Base-by-base conservation (phyloP, 1,140 invertebrate species). In the Drosophila malerkotliana region DNA sequence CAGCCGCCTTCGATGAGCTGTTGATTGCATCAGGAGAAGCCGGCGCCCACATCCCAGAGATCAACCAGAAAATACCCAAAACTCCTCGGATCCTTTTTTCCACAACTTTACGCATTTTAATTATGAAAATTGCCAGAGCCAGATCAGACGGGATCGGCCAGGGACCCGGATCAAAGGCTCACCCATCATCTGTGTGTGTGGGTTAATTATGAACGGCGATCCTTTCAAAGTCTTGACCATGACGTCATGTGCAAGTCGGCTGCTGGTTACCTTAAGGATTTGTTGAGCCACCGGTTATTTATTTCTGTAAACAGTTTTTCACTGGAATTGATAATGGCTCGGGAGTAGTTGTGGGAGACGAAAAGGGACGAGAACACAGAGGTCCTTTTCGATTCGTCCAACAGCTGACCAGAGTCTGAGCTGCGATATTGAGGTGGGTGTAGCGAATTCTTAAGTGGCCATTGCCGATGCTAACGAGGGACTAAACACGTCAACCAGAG, bases 271-370 rank as follows among this genome's bases (percentile, higher is more conserved):
- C 73, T 69, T 57, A 79, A 83, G 76, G 71, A 79, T 84, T 83
- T 83, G 66, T 73, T 76, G 80, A 76, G 59, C 82, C 54, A 45
- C 77, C 61, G 74, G 68, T 83, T 76, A 84, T 83, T 83, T 84
- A 83, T 84, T 76, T 84, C 71, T 84, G 80, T 83, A 83, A 83
- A 83, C 80, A 83, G 34, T 68, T 76, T 84, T 83, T 83, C 80
- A 41, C 66, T 76, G 80, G 80, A 83, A 83, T 63, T 60, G 59
- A 71, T 24, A 24, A 8, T 7, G 51, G 5, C 3, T n/a, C 14
- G 14, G 8, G 15, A 28, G 21, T 28, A 7, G n/a, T n/a, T 15
- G 48, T 26, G 7, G 10, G 18, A 21, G 28, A 32, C 26, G 26
- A 47, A 52, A 47, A 15, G 45, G 51, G 51, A 37, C 30, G 10